Base-by-base conservation (phyloP, 2,797 vertebrate genomes). In the Atherinosoma microstoma region DNA sequence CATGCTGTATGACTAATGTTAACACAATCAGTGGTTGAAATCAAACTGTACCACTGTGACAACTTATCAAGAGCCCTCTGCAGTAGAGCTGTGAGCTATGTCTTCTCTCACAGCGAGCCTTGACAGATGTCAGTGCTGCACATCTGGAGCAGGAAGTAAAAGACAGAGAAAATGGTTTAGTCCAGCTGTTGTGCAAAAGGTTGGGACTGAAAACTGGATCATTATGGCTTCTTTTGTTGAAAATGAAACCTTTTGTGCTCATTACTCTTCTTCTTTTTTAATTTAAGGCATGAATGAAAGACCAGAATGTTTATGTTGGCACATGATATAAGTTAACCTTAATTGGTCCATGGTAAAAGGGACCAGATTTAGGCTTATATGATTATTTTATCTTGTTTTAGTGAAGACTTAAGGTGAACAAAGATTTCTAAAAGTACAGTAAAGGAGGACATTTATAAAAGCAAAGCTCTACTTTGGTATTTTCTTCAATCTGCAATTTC, bases 81-180 rank as follows among this genome's bases (percentile, higher is more conserved):
- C 64, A 59, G 62, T 30, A 12, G 64, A 69, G 73, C 61, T 76
- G 68, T 60, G 70, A 73, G 63, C 40, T 49, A 12, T 66, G 76
- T 72, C 29, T 72, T 22, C 56, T 70, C 20, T 61, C 61, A 63
- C 2, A 42, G 53, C 16, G 56, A 68, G 36, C 11, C 29, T 36
- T 58, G 59, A 72, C n/a, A 40, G 61, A 71, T 67, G 36, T 66
- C 34, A 51, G 51, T 9, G 53, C 30, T 67, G 59, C 35, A 60
- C 77, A 79, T 85, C 78, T 82, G 72, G 74, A 67, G 58, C 56
- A n/a, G 59, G 56, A 77, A 73, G 60, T 45, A 64, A 72, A 1
- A 38, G 42, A 69, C 34, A 61, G 10, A 75, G 54, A 22, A 30
- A 63, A 42, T 9, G 60, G 71, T 53, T 79, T 58, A n/a, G 20